Percentiles rank a stretch among this genome's conserved stretches.
Conservation (phyloP, 2,797 vertebrate species). For the Pempheris klunzingeri region DNA sequence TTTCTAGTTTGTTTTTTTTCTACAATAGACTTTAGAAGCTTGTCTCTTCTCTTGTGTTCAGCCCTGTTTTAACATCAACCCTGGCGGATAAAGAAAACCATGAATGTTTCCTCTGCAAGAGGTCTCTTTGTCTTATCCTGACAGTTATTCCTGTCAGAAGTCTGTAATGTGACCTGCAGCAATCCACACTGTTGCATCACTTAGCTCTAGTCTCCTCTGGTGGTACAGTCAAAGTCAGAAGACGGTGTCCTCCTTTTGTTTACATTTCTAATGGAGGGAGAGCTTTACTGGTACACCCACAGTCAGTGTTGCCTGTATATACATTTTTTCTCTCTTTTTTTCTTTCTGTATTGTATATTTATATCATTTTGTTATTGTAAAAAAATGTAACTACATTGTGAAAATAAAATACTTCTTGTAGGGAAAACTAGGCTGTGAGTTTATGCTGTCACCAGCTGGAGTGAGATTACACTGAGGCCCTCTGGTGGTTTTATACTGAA, state of each 20-base stretch:
- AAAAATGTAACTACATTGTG: slow-evolving; percentile 71
- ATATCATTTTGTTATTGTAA: slow-evolving; percentile 80
- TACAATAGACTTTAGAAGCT: slow-evolving; percentile 42
- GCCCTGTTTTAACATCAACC: slow-evolving; percentile 41
- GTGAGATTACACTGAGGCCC: slow-evolving; percentile 30
- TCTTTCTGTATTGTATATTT: slow-evolving; percentile 75
- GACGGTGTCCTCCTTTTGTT: slow-evolving; percentile 67
- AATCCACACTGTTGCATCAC: slow-evolving; percentile 40
- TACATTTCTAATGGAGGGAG: slow-evolving; percentile 74
- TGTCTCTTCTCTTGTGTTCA: slow-evolving; percentile 50
- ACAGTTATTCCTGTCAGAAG: slow-evolving; percentile 54
- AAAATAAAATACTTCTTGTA: slow-evolving; percentile 78
- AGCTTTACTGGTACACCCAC: slow-evolving; percentile 56
- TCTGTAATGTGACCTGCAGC: slow-evolving; percentile 54
- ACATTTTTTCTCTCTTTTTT: slow-evolving; percentile 46
- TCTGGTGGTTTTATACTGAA: slow-evolving; percentile 41
- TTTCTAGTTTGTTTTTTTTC: slow-evolving; percentile 60
- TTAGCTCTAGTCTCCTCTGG: slow-evolving; percentile 36
- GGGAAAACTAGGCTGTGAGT: slow-evolving; percentile 34
- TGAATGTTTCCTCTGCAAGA: slow-evolving; percentile 41
- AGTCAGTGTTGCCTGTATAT: slow-evolving; percentile 81
- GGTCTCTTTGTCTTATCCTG: slow-evolving; percentile 52
- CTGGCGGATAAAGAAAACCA: slow-evolving; percentile 25
- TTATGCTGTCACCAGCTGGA: slow-evolving; percentile 7
- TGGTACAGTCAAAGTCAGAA: slow-evolving; percentile 38